A percentile compares a stretch with the other conserved stretches of the same genome.
These are phyloP conservation scores for Anadara kagoshimensis DNA, from an alignment of 1,140 invertebrate species.

Conservation along the genomic window DNA sequence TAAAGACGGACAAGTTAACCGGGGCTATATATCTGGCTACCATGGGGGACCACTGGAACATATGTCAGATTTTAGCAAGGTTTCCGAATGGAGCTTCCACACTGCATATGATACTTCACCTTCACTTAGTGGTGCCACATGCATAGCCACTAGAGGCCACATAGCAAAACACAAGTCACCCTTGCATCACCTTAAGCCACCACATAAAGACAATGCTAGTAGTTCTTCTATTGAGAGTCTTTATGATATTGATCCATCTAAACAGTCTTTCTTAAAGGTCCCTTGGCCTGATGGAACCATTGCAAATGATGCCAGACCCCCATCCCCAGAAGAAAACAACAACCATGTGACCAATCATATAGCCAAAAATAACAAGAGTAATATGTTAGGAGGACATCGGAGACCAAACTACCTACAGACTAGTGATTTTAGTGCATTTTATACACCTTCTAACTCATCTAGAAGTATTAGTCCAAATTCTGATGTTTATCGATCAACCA, in stretches of 20 bases:
- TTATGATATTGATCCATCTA: conserved; percentile 8
- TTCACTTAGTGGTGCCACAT: conserved; percentile 6
- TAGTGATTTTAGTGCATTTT: too few species aligned
- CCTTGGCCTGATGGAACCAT: too few species aligned
- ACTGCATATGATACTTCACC: conserved; percentile 20
- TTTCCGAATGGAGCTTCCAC: conserved; percentile 27
- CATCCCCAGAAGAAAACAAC: too few species aligned
- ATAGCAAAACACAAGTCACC: conserved; percentile 31
- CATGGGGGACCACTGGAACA: conserved; percentile 10
- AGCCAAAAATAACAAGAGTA: too few species aligned
- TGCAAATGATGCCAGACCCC: too few species aligned
- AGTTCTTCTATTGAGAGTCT: conserved; percentile 18
- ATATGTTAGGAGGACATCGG: too few species aligned
- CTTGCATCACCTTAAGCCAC: conserved; percentile 32
- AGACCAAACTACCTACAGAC: too few species aligned
- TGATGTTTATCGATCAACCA: too few species aligned
- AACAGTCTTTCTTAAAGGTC: neutral
- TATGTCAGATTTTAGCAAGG: conserved; percentile 11
- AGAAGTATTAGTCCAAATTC: too few species aligned
- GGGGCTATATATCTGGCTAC: conserved; percentile 25
- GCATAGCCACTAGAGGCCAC: conserved; percentile 33
- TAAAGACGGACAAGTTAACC: conserved; percentile 38
- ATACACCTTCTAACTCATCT: too few species aligned
- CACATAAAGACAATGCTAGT: conserved; percentile 14
- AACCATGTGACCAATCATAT: too few species aligned